Evolutionary conservation across 2,797 vertebrate species (phyloP), one percentile per base, ranked within the genome.

Genomic region (Xerus rutilus): DNA sequence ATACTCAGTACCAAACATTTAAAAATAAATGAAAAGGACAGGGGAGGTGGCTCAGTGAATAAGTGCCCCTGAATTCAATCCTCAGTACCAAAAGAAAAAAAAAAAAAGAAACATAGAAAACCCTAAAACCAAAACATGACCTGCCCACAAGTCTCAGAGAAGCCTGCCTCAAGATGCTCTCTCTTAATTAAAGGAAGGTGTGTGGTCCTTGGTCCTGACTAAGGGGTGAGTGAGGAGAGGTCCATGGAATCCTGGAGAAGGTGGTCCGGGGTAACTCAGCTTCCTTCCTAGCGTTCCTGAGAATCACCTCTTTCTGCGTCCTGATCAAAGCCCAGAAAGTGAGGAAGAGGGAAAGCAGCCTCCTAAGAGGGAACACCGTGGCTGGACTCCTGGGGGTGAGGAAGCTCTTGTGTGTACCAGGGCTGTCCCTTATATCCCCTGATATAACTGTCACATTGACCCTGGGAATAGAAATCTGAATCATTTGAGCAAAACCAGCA

Each of bases 401-500:
- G 35, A 21, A 64, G 57, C 67, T 54, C 47, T 30, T 20, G n/a
- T 32, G 35, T 74, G 35, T 88, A 21, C 74, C 86, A 65, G 59
- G 20, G 59, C 62, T 87, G 67, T 30, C 35, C 72, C n/a, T 3
- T 17, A 28, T 30, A 15, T 64, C 45, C 43, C 59, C 28, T 76
- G 39, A 47, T 8, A 30, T 62, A 45, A 30, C 59, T 21, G 54
- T 86, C 25, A n/a, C 43, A 21, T 91, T 57, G 62, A 47, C 39
- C 62, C 21, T 30, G 9, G 7, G 23, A 84, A 45, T 4, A 15
- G 92, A 30, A 95, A 97, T 98, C 94, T 32, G 49, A 89, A 64
- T 76, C 83, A n/a, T 69, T 78, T 39, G 17, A 35, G 32, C 69
- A 78, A 84, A 89, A 32, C 67, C 35, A 35, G 32, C 74, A 78